Evolutionary conservation across 2,113 vertebrate species (phyloP), one percentile per base, ranked within the genome.

Genomic region (Dipodomys stephensi): DNA sequence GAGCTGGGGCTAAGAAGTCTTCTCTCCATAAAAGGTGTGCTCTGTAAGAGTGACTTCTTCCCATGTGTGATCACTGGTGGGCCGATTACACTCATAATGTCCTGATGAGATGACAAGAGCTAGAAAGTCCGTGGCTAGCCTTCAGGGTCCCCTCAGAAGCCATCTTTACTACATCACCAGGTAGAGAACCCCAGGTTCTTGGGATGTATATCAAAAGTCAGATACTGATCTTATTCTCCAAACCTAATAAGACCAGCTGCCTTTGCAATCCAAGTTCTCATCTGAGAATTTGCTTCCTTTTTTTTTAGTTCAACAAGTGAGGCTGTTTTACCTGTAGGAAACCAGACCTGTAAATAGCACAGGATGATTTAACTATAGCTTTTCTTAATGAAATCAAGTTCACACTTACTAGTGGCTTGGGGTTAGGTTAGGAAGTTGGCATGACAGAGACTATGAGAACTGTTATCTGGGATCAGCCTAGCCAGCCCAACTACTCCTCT

Each of bases 261-360:
- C 2, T 91, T 62, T 53, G 23, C 7, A 39, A 49, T 44, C 77
- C 28, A 87, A 23, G 49, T 60, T 93, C 28, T 93, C 22, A 1
- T 53, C 16, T 86, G 49, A 90, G 46, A 89, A 92, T 91, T 19
- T 35, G 6, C 53, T 20, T 93, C 20, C 82, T 89, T 72, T 68
- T 83, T 89, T 72, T 68, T 83, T 35, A 91, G 32, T 83, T 76
- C 44, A 91, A 62, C 11, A 62, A 90, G 46, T 9, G 25, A 94
- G 68, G 3, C 18, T 57, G 15, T 18, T 46, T 49, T 87, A 39
- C 57, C 12, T 73, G 6, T n/a, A 18, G 39, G 35, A 95, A 39
- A 90, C 5, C 28, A 0, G 2, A 28, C 19, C 25, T 57, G 44
- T 90, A 46, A 91, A 39, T 87, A 57, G 53, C 6, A 22, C 9